Conservation (phyloP, 1,140 invertebrate species). For the Drosophila serrata region DNA sequence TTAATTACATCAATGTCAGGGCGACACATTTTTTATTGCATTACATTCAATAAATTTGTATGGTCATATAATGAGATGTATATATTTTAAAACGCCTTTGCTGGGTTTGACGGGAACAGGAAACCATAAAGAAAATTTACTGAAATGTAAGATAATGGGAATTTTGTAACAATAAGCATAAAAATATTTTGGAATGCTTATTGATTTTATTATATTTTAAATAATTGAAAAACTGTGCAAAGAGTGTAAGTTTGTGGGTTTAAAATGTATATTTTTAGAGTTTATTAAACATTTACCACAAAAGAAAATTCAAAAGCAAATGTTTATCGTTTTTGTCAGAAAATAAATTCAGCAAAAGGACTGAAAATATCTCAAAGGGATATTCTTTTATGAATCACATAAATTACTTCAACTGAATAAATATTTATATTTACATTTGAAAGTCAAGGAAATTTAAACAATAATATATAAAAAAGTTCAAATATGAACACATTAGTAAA, state of each 20-base stretch:
- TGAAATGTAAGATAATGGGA: neutral
- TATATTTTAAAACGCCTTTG: constrained; percentile 5
- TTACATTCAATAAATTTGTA: constrained; percentile 44
- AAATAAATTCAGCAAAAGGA: too few species aligned
- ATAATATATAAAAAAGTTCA: neutral
- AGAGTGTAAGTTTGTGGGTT: too few species aligned
- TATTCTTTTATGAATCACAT: neutral
- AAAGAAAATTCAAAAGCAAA: too few species aligned
- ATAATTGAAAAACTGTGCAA: too few species aligned
- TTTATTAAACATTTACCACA: neutral
- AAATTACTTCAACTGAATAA: neutral
- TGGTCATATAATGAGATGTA: constrained; percentile 34
- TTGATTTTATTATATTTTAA: too few species aligned
- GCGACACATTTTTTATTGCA: constrained; percentile 43
- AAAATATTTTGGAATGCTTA: too few species aligned
- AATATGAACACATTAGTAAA: neutral
- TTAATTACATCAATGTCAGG: constrained; percentile 64
- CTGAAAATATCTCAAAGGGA: too few species aligned
- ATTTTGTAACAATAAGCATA: neutral
- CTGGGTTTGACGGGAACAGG: neutral
- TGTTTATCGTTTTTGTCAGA: too few species aligned
- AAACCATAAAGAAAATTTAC: constrained; percentile 5
- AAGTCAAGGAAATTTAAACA: too few species aligned
- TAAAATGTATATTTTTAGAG: too few species aligned
- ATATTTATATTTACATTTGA: neutral